A percentile compares a stretch with the other conserved stretches of the same genome.
phyloP scores from a whole-genome alignment of 1,140 invertebrate species.

The Metopolophium dirhodum region DNA sequence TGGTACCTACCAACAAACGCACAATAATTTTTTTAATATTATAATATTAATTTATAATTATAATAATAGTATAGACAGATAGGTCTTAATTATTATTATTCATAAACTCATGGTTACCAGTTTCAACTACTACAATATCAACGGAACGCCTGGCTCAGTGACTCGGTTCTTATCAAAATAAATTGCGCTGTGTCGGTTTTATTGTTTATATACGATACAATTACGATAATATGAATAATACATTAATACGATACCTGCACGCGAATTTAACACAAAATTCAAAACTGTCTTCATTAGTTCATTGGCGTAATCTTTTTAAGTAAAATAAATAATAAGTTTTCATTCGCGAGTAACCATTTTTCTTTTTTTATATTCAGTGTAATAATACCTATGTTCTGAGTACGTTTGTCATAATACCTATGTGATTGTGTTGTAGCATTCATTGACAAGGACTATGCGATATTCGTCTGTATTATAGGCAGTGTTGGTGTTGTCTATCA shows the following conservation, averaged over 20 bases:
- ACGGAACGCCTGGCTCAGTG: background rate
- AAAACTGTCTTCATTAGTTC: background rate
- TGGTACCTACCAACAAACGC: background rate
- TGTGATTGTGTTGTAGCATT: background rate
- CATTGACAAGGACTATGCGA: background rate
- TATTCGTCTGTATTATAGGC: background rate
- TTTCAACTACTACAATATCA: too few species aligned
- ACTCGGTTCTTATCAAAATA: constrained; percentile 3
- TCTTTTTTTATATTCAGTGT: background rate
- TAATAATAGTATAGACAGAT: background rate
- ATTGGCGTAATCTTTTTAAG: background rate
- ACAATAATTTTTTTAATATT: background rate
- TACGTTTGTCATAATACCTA: background rate
- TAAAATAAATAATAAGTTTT: background rate
- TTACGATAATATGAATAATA: background rate
- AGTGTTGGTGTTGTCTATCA: background rate
- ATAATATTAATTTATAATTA: background rate
- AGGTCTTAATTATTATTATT: background rate
- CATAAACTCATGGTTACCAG: background rate
- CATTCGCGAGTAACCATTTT: background rate
- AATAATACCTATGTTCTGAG: background rate
- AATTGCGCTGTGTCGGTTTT: constrained; percentile 1
- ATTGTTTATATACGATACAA: constrained; percentile 24
- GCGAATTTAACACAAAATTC: background rate
- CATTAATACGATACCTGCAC: background rate